Evolutionary conservation across 2,113 vertebrate genomes (phyloP).

Genomic region (Perognathus longimembris): DNA sequence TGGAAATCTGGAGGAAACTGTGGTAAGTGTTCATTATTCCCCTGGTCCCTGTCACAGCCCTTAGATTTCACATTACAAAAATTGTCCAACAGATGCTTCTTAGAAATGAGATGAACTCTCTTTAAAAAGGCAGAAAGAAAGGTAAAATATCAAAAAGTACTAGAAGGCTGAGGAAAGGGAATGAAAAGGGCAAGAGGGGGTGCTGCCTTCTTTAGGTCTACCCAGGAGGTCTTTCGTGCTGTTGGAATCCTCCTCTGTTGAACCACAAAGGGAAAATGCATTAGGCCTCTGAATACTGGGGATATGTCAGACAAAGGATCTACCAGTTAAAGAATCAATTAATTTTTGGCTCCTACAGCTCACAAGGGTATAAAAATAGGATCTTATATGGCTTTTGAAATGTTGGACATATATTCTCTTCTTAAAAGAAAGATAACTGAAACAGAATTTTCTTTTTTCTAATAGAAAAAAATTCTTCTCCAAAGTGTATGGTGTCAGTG

Average conservation of each 20-base stretch:
- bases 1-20: background rate
- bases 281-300: background rate
- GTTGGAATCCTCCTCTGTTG: conserved; percentile 8
- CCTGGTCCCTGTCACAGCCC: background rate
- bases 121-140: background rate
- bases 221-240: conserved; percentile 18
- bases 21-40: background rate
- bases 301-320: conserved; percentile 59
- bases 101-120: conserved; percentile 32
- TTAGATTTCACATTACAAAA: background rate
- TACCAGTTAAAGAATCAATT: conserved; percentile 61
- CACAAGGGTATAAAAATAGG: conserved; percentile 40
- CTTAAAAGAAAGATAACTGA: conserved; percentile 50
- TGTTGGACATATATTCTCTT: background rate
- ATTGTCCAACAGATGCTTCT: background rate
- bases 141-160: conserved; percentile 9
- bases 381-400: conserved; percentile 65
- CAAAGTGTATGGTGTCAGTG: background rate
- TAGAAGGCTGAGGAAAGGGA: background rate
- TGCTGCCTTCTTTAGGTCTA: background rate
- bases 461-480: background rate
- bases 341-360: conserved; percentile 60
- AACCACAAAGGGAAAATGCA: conserved; percentile 57
- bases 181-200: background rate
- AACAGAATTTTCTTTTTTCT: conserved; percentile 30